These are phyloP conservation scores for Hylaeus anthracinus DNA, from an alignment of 1,140 invertebrate genomes.

Conservation along the genomic window DNA sequence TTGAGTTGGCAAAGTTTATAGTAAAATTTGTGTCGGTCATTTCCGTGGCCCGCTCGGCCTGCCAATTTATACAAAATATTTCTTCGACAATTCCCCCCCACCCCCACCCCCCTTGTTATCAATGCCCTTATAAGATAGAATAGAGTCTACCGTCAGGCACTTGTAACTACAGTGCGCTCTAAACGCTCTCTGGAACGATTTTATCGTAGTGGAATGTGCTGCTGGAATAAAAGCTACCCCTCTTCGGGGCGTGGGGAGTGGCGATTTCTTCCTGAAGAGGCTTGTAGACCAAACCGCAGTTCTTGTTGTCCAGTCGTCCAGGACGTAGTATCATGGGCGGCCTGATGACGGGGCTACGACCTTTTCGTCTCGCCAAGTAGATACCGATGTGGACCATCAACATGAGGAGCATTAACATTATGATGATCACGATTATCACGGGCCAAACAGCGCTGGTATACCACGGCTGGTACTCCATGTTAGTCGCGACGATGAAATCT, in stretches of 20 bases:
- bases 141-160: background rate
- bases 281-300: conserved; percentile 81
- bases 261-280: conserved; percentile 79
- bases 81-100: background rate
- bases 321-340: conserved; percentile 76
- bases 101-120: background rate
- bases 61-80: background rate
- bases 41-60: too few species aligned
- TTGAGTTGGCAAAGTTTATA: too few species aligned
- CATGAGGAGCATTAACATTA: conserved; percentile 65
- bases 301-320: conserved; percentile 76
- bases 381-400: conserved; percentile 65
- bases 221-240: conserved; percentile 83
- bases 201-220: conserved; percentile 85
- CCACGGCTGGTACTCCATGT: conserved; percentile 64
- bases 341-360: conserved; percentile 75
- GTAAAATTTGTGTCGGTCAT: too few species aligned
- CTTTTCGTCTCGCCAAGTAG: conserved; percentile 70
- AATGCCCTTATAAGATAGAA: background rate
- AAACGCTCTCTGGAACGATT: conserved; percentile 84
- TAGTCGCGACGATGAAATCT: conserved; percentile 47
- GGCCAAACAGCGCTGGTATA: conserved; percentile 70
- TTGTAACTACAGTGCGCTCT: conserved; percentile 56
- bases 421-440: conserved; percentile 65
- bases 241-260: conserved; percentile 79